These are phyloP conservation scores for Ibidorhyncha struthersii DNA, from an alignment of 2,113 vertebrate genomes.

Conservation along the genomic window DNA sequence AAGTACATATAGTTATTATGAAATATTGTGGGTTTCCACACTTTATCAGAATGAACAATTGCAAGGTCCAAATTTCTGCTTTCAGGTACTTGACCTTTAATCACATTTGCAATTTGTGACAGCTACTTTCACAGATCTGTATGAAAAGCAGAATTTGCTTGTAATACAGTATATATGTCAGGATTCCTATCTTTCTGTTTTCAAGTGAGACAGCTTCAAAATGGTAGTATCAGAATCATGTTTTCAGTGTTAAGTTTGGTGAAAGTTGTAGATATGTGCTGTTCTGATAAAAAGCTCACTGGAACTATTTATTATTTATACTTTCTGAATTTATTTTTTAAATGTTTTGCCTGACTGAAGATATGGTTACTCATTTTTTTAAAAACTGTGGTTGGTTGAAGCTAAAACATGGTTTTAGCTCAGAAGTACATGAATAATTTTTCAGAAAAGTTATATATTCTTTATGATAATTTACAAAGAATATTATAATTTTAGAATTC, in stretches of 20 bases:
- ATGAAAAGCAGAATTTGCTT: not conserved
- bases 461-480: not conserved
- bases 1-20: not conserved
- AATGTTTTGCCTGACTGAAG: not conserved
- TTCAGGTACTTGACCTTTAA: not conserved
- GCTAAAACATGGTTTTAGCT: not conserved
- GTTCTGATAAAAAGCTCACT: not conserved
- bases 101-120: not conserved
- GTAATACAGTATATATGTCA: not conserved
- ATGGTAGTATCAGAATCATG: not conserved
- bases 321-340: not conserved
- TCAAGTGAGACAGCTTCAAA: not conserved
- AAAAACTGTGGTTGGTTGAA: not conserved
- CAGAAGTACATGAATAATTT: not conserved
- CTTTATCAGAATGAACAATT: not conserved
- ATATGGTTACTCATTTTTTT: not conserved
- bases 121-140: not conserved
- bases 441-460: not conserved
- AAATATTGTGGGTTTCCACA: not conserved
- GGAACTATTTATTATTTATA: not conserved
- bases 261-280: not conserved
- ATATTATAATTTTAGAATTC: not conserved
- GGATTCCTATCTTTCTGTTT: not conserved
- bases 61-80: not conserved
- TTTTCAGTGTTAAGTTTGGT: not conserved